Conservation (phyloP, 2,888 invertebrate genomes). For the Sclerodermus sp. region DNA sequence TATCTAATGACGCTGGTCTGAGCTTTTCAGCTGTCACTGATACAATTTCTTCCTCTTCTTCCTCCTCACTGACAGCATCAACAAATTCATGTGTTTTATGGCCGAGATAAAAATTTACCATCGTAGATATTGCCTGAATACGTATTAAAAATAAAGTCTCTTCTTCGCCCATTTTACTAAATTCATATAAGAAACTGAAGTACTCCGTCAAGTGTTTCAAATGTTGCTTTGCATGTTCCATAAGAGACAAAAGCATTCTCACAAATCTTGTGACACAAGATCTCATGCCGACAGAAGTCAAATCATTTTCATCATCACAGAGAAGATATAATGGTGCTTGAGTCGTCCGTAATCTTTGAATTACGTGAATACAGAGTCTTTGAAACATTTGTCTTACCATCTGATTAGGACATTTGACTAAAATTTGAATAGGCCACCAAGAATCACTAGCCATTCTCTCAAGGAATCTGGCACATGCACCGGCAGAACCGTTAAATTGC, state of each 20-base stretch:
- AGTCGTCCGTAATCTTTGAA: conserved; percentile 76
- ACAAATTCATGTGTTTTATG: conserved; percentile 76
- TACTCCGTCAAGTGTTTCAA: conserved; percentile 89
- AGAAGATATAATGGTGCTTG: conserved; percentile 70
- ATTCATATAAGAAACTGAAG: conserved; percentile 88
- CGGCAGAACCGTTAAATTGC: conserved; percentile 88
- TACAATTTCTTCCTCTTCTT: conserved; percentile 71
- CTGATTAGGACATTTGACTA: conserved; percentile 95
- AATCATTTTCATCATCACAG: conserved; percentile 63
- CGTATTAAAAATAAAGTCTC: conserved; percentile 86
- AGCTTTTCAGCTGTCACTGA: conserved; percentile 74
- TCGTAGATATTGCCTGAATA: conserved; percentile 84
- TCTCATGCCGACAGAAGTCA: conserved; percentile 66
- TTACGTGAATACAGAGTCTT: conserved; percentile 90
- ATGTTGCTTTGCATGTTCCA: conserved; percentile 87
- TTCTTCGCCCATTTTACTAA: conserved; percentile 93
- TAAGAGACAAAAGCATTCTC: conserved; percentile 80
- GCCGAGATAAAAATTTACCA: conserved; percentile 91
- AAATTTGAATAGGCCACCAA: conserved; percentile 93
- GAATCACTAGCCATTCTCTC: conserved; percentile 91
- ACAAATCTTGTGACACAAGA: conserved; percentile 93
- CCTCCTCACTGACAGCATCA: conserved; percentile 72
- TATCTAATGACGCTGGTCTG: conserved; percentile 88
- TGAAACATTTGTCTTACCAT: conserved; percentile 98
- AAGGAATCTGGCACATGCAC: conserved; percentile 89